Evolutionary conservation across 2,888 invertebrate species (phyloP).

Genomic region (Nipponacmea schrenckii): DNA sequence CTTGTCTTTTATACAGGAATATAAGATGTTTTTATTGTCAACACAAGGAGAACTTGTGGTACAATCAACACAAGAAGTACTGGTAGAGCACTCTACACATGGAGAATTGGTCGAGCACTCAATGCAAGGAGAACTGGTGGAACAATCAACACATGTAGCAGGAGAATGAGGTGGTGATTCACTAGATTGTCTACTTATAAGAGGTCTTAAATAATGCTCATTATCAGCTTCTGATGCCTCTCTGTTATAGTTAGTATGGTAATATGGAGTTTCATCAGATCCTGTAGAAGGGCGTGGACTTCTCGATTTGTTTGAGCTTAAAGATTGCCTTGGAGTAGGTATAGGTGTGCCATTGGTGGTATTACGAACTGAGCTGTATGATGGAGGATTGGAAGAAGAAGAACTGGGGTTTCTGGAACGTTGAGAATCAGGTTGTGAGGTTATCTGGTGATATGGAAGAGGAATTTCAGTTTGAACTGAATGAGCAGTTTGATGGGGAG

Average conservation of each 20-base stretch:
- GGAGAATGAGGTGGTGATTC: constrained; percentile 23
- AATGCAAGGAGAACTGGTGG: constrained; percentile 6
- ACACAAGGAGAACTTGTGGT: constrained; percentile 3
- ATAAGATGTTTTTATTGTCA: not conserved
- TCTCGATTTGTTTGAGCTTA: constrained; percentile 12
- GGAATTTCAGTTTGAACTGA: constrained; percentile 5
- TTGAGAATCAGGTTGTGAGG: constrained; percentile 9
- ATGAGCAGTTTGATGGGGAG: not conserved
- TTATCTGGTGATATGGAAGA: constrained; percentile 2
- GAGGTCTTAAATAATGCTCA: not conserved
- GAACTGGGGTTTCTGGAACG: constrained; percentile 17
- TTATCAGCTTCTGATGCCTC: not conserved
- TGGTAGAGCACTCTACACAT: not conserved
- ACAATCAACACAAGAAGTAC: not conserved
- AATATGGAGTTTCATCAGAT: constrained; percentile 10
- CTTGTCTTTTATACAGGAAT: constrained; percentile 5
- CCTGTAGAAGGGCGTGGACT: constrained; percentile 18
- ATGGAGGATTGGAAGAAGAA: constrained; percentile 11
- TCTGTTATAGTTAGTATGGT: constrained; percentile 17
- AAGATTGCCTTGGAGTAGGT: constrained; percentile 17
- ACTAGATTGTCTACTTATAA: constrained; percentile 1
- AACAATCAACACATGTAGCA: constrained; percentile 20
- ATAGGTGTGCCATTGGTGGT: constrained; percentile 20
- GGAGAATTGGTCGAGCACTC: not conserved
- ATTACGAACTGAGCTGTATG: constrained; percentile 9